phyloP scores from a whole-genome alignment of 1,140 invertebrate genomes.

The Hetaerina americana region DNA sequence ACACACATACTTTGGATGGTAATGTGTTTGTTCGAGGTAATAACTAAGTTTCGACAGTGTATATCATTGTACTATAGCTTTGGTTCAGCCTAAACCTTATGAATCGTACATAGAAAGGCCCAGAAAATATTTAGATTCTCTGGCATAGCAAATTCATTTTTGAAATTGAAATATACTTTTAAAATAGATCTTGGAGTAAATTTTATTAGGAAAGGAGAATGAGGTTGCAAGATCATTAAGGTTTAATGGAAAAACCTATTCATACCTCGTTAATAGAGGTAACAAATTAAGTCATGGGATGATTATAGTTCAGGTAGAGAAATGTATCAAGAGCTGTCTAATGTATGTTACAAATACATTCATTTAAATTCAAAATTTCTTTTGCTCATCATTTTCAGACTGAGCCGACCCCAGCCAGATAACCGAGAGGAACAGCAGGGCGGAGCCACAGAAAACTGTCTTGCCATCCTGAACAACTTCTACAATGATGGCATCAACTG shows the following conservation, averaged over 20 bases:
- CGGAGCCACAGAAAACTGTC: slow-evolving; percentile 62
- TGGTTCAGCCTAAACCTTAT: too few species aligned
- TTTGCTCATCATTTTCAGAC: slow-evolving; percentile 26
- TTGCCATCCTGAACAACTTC: slow-evolving; percentile 68
- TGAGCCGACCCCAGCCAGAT: slow-evolving; percentile 66
- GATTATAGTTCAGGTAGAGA: background rate
- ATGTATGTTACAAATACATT: background rate
- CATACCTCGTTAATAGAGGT: slow-evolving; percentile 14
- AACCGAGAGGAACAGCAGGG: slow-evolving; percentile 64
- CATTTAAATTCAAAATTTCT: slow-evolving; percentile 1
- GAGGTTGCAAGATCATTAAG: too few species aligned
- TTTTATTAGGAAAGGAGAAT: too few species aligned
- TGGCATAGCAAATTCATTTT: too few species aligned
- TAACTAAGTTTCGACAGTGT: too few species aligned
- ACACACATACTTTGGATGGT: too few species aligned
- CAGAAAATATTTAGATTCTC: too few species aligned
- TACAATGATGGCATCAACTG: slow-evolving; percentile 76
- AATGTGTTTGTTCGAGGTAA: too few species aligned
- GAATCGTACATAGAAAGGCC: too few species aligned
- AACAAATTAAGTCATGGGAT: background rate
- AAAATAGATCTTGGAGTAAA: too few species aligned
- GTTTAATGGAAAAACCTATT: slow-evolving; percentile 4
- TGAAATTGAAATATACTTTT: too few species aligned
- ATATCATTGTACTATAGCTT: too few species aligned
- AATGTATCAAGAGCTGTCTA: background rate